phyloP scores from a whole-genome alignment of 2,888 invertebrate species.

The Hyppa rectilinea region DNA sequence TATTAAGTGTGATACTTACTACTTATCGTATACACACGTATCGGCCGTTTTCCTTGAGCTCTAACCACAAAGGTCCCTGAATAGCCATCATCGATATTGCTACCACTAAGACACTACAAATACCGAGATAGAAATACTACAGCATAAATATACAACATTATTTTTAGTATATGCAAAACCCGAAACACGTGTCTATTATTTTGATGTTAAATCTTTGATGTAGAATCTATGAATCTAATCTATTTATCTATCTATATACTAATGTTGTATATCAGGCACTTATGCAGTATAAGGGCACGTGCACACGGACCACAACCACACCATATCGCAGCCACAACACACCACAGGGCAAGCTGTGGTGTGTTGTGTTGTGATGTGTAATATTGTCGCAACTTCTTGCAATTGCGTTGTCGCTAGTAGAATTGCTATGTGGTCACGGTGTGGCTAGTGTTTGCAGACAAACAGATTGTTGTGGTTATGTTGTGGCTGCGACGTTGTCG shows the following conservation, averaged over 20 bases:
- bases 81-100: slow-evolving; percentile 28
- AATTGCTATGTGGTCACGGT: not conserved
- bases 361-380: no score
- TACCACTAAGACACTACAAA: slow-evolving; percentile 11
- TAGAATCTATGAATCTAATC: no score
- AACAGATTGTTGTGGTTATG: no score
- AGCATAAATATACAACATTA: not conserved
- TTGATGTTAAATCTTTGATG: no score
- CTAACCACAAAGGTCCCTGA: slow-evolving; percentile 28
- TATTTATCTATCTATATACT: no score
- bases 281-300: not conserved
- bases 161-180: no score
- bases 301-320: not conserved
- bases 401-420: not conserved
- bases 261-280: slow-evolving; percentile 4
- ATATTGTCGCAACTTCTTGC: not conserved
- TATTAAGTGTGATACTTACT: not conserved
- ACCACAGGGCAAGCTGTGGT: not conserved
- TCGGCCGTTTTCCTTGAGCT: slow-evolving; percentile 25
- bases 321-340: not conserved
- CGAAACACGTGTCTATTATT: no score
- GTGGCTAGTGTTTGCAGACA: no score
- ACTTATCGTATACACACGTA: not conserved
- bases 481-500: no score
- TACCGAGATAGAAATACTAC: slow-evolving; percentile 9